Percentiles rank a stretch among this genome's conserved stretches.
Evolutionary conservation across 2,797 vertebrate species (phyloP).

Genomic region (Amniataba percoides): DNA sequence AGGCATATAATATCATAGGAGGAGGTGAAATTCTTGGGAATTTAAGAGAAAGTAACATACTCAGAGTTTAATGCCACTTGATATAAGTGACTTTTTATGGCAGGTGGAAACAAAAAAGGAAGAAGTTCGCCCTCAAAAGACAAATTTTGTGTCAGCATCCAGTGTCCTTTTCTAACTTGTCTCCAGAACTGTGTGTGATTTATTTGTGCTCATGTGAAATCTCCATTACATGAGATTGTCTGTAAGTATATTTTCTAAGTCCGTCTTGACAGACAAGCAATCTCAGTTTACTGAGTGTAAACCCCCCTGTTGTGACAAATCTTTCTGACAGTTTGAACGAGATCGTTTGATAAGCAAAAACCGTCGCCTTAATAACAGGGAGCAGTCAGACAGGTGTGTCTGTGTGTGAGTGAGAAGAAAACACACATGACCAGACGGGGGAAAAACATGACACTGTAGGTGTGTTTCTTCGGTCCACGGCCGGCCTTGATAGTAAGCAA

Average conservation of each 20-base stretch:
- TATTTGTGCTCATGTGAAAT: not conserved
- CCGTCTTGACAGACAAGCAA: conserved; percentile 12
- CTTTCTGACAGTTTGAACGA: conserved; percentile 67
- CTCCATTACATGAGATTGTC: not conserved
- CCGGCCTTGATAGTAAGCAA: conserved; percentile 71
- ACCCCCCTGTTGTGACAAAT: conserved; percentile 26
- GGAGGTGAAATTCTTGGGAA: not conserved
- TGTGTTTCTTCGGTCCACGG: conserved; percentile 35
- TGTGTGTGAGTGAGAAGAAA: conserved; percentile 24
- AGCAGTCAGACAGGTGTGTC: conserved; percentile 65
- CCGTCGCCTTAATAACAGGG: conserved; percentile 59
- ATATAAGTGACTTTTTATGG: not conserved
- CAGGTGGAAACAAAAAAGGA: conserved; percentile 34
- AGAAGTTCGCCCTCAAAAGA: conserved; percentile 29
- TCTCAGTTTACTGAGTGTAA: conserved; percentile 29
- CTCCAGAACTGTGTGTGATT: conserved; percentile 25
- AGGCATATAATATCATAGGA: not conserved
- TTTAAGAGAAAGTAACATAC: not conserved
- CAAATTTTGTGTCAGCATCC: conserved; percentile 18
- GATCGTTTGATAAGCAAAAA: conserved; percentile 78
- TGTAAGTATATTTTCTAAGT: not conserved
- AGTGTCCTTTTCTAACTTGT: not conserved
- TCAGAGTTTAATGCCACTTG: conserved; percentile 2
- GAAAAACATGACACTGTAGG: conserved; percentile 43
- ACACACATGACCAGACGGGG: conserved; percentile 37